A percentile compares a stretch with the other conserved stretches of the same genome.
phyloP scores from a whole-genome alignment of 2,113 vertebrate genomes.

The Procavia capensis region DNA sequence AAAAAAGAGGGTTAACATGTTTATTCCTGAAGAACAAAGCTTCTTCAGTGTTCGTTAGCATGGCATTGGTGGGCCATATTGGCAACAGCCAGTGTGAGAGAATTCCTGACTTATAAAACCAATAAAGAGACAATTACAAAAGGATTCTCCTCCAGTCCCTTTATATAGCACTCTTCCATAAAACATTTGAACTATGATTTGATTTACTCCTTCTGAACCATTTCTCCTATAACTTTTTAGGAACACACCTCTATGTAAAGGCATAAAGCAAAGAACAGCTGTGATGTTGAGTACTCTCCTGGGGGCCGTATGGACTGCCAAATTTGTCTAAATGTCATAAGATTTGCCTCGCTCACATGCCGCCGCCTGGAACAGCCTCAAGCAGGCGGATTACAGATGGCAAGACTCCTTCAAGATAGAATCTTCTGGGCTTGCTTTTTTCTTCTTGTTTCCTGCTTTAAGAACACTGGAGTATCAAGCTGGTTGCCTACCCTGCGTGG shows the following conservation, averaged over 20 bases:
- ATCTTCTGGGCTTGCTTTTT: neutral
- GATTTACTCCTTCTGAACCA: constrained; percentile 48
- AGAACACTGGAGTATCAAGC: neutral
- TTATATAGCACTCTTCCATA: neutral
- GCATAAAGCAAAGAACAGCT: constrained; percentile 71
- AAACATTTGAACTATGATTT: constrained; percentile 48
- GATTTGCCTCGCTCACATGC: constrained; percentile 65
- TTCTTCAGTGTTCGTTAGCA: neutral
- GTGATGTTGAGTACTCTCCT: constrained; percentile 67
- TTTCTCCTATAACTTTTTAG: constrained; percentile 42
- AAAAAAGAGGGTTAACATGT: neutral
- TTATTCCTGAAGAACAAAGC: neutral
- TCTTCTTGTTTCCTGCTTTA: neutral
- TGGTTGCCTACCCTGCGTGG: neutral
- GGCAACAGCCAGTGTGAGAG: neutral
- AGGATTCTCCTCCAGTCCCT: neutral
- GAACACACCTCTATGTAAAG: constrained; percentile 62
- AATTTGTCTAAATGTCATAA: constrained; percentile 79
- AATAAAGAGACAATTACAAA: constrained; percentile 57
- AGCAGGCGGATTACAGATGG: constrained; percentile 71
- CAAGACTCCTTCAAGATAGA: constrained; percentile 58
- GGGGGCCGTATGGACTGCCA: constrained; percentile 66
- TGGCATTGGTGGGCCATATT: neutral
- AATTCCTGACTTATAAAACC: constrained; percentile 18
- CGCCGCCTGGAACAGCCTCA: constrained; percentile 75